Base-by-base conservation (phyloP, 2,888 invertebrate species). In the Alcis repandata region DNA sequence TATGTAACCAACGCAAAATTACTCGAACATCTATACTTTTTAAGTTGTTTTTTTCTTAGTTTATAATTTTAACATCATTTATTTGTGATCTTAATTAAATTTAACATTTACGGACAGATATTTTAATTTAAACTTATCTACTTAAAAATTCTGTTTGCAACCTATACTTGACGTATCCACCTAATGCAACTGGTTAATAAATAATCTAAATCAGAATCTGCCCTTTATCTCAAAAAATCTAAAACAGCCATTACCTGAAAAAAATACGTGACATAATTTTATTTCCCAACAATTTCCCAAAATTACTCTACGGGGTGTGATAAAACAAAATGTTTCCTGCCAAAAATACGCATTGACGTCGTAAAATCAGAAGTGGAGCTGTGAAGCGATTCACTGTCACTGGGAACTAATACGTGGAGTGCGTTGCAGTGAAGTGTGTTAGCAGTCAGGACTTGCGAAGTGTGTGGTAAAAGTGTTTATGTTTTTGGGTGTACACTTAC, bases 321-420 rank as follows among this genome's bases (percentile, higher is more conserved):
- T 64, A 63, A 63, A 63, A 53, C 53, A 58, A 48, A 53, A 59
- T 54, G 63, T 20, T 63, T 63, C 53, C 59, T 13, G 59, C n/a
- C 57, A 63, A 63, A 63, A 63, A 49, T 56, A 33, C 56, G 62
- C 41, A 43, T 43, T 19, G 59, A 10, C 11, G 43, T 22, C 56
- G 49, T 57, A 51, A 62, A 62, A 56, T 51, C 48, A 56, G 15
- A 52, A 52, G 33, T 33, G 43, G 43, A 17, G 48, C n/a, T 32
- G 53, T 43, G 15, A 17, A 43, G 54, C 43, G 27, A 20, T 38
- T 56, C 54, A 56, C 41, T 43, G 17, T 54, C 27, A 54, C 27
- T 22, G 33, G 1, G 8, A 38, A 36, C 45, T 45, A n/a, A n/a
- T n/a, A 38, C 20, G 9, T 51, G n/a, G n/a, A 19, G 51, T 51